phyloP scores from a whole-genome alignment of 2,797 vertebrate genomes.

The Antrozous pallidus region DNA sequence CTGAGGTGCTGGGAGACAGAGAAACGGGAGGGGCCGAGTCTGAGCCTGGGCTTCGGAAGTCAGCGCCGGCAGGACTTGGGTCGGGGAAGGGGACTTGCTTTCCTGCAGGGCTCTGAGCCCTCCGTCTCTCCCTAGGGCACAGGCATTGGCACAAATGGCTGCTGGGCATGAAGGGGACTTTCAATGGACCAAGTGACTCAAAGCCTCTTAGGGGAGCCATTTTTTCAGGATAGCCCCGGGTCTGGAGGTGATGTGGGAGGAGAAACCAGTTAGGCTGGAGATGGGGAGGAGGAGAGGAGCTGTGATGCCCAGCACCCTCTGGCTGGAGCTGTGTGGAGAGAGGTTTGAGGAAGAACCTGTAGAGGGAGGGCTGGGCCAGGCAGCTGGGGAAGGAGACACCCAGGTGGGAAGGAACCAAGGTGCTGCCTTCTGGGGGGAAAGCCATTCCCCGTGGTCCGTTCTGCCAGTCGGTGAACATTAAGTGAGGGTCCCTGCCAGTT shows the following conservation, averaged over 20 bases:
- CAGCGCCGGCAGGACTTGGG: background rate
- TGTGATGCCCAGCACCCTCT: background rate
- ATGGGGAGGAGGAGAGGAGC: background rate
- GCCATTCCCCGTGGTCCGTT: background rate
- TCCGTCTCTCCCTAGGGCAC: background rate
- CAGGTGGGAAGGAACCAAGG: background rate
- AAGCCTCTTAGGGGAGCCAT: background rate
- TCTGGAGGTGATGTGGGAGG: background rate
- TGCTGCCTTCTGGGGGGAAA: background rate
- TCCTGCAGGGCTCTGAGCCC: background rate
- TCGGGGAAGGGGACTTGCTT: background rate
- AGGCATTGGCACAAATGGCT: slow-evolving; percentile 34
- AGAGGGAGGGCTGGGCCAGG: background rate
- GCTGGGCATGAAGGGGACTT: background rate
- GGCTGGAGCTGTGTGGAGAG: background rate
- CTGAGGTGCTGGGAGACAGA: slow-evolving; percentile 12
- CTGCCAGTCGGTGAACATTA: background rate
- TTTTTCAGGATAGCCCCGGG: background rate
- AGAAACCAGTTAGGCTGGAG: background rate
- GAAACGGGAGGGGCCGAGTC: background rate
- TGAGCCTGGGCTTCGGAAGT: background rate
- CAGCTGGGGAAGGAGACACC: background rate
- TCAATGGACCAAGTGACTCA: background rate
- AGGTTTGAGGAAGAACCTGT: background rate
- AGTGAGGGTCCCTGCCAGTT: background rate